Percentiles rank a stretch among this genome's conserved stretches.
phyloP scores from a whole-genome alignment of 2,113 vertebrate genomes.

The Eleginops maclovinus region DNA sequence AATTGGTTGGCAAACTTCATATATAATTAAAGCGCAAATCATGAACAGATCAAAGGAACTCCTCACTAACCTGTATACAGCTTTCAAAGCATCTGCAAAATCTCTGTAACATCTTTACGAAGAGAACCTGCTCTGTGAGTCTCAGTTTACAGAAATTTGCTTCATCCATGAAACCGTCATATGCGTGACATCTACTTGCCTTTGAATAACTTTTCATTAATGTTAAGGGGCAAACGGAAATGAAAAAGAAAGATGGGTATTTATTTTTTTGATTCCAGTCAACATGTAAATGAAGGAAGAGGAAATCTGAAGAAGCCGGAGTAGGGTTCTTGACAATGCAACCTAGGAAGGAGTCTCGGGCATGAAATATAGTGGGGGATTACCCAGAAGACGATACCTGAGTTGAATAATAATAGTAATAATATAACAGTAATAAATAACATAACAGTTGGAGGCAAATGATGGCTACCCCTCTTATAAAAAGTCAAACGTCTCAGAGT shows the following conservation, averaged over 20 bases:
- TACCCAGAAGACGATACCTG: no score
- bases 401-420: no score
- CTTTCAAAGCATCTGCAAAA: slow-evolving; percentile 11
- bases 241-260: background rate
- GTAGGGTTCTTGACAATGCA: no score
- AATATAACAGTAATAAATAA: no score
- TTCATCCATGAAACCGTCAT: slow-evolving; percentile 23
- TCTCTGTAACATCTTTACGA: background rate
- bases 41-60: background rate
- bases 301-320: no score
- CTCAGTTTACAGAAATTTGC: slow-evolving; percentile 13
- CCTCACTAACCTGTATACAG: slow-evolving; percentile 7
- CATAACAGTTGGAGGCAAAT: no score
- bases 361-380: no score
- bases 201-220: slow-evolving; percentile 4
- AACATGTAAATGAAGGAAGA: no score
- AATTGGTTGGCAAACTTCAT: background rate
- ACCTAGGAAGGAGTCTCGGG: no score
- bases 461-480: no score
- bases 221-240: background rate
- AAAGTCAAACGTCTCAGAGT: no score
- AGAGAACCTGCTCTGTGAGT: background rate
- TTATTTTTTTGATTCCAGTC: no score
- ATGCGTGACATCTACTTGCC: background rate
- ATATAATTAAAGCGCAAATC: background rate